Percentiles rank a stretch among this genome's conserved stretches.
Evolutionary conservation across 2,797 vertebrate genomes (phyloP).

Genomic region (Hemitrygon akajei): DNA sequence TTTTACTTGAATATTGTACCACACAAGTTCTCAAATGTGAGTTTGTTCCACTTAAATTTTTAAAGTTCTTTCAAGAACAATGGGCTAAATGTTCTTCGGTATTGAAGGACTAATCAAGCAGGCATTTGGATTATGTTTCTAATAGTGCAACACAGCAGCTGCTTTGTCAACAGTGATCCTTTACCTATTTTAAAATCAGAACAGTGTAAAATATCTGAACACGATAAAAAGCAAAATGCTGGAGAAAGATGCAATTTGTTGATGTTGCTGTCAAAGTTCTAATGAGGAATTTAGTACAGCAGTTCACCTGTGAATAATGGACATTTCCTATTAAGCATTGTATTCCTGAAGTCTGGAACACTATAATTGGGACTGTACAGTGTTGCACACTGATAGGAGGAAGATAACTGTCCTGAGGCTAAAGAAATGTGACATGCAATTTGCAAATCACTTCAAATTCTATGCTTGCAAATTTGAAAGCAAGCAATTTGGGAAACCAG

Average conservation of each 20-base stretch:
- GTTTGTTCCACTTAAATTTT: background rate
- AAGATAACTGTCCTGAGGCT: background rate
- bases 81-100: too few relatives aligned
- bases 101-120: background rate
- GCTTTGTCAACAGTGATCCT: background rate
- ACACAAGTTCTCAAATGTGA: background rate
- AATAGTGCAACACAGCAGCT: background rate
- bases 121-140: background rate
- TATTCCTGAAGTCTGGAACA: background rate
- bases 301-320: background rate
- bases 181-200: background rate
- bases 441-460: background rate
- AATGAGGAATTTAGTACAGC: background rate
- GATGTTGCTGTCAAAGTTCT: background rate
- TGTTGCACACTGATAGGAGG: background rate
- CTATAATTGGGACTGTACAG: background rate
- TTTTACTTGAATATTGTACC: background rate
- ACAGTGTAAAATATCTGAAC: background rate
- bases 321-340: background rate
- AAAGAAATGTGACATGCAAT: background rate
- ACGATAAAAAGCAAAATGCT: background rate
- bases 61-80: background rate
- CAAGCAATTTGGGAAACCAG: background rate
- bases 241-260: background rate
- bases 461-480: background rate